Conservation (phyloP, 2,797 vertebrate species). For the Falco rusticolus region DNA sequence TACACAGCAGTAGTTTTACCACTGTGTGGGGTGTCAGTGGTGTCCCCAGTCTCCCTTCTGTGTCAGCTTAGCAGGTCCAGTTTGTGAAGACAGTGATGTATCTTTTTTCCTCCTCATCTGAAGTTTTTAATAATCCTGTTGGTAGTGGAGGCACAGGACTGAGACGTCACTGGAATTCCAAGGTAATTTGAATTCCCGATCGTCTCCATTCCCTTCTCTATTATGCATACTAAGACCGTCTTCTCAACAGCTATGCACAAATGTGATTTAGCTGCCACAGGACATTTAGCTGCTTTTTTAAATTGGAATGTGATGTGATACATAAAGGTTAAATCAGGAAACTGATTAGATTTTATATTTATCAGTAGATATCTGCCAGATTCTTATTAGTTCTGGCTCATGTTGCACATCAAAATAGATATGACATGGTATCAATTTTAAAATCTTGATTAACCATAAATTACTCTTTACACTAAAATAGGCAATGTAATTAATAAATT, state of each 20-base stretch:
- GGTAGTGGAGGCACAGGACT: not conserved
- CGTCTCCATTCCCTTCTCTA: rapidly evolving
- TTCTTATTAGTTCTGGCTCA: not conserved
- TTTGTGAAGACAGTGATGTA: not conserved
- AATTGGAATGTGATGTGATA: not conserved
- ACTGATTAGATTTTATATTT: not conserved
- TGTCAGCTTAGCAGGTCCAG: not conserved
- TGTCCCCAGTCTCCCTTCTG: not conserved
- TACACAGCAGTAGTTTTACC: not conserved
- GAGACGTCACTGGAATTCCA: not conserved
- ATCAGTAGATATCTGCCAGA: not conserved
- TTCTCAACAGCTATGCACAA: not conserved
- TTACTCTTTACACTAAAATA: not conserved
- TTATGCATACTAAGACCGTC: not conserved
- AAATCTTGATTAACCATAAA: not conserved
- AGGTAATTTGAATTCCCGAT: not conserved
- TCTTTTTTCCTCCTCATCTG: not conserved
- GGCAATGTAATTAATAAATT: not conserved
- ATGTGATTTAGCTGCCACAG: not conserved
- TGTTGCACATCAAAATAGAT: not conserved
- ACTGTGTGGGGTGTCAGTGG: not conserved
- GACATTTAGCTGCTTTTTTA: not conserved
- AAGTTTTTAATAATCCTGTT: not conserved
- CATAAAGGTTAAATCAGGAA: not conserved
- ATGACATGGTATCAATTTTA: not conserved